Base-by-base conservation (phyloP, 2,113 vertebrate species). In the Cygnus buccinator region DNA sequence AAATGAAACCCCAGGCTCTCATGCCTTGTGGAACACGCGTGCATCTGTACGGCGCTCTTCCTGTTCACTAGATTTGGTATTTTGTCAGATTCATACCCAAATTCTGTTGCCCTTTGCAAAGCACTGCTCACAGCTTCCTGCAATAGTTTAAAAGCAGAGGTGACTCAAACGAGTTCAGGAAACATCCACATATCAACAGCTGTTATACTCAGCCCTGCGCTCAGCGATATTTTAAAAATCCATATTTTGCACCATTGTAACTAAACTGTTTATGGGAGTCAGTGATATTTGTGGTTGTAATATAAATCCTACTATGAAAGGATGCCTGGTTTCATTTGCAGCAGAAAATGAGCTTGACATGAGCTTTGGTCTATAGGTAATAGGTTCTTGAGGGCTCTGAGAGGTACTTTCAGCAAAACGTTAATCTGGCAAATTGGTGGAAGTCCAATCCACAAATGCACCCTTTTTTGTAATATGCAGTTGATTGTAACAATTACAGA, bases 361-460 rank as follows among this genome's bases (percentile, higher is more conserved):
- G 73, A 93, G 89, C 93, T 94, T 94, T 96, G 79, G 93, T 91
- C 80, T 61, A 21, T 59, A 92, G 88, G 83, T 89, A 94, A 87
- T 87, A 91, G 20, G 39, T 95, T 96, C 89, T 92, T 92, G 90
- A 94, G 89, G 79, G 89, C 73, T 94, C 54, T 44, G 41, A 63
- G 48, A 75, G 57, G 92, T 94, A 44, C 92, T 81, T 96, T 93
- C 85, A 94, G 78, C 74, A 73, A 77, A 96, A 96, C 85, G 87
- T 62, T 95, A 95, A 93, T 94, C 82, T 90, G 67, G 46, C 54
- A 94, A 95, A 95, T 61, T 71, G 83, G 79, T 96, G 54, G 59
- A 74, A 80, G 52, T 75, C 87, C 46, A 48, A 44, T 65, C 79
- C 72, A 67, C 35, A 96, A 90, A 94, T 94, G 75, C 57, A 54